Evolutionary conservation across 2,113 vertebrate species (phyloP).

Genomic region (Climacteris rufus): DNA sequence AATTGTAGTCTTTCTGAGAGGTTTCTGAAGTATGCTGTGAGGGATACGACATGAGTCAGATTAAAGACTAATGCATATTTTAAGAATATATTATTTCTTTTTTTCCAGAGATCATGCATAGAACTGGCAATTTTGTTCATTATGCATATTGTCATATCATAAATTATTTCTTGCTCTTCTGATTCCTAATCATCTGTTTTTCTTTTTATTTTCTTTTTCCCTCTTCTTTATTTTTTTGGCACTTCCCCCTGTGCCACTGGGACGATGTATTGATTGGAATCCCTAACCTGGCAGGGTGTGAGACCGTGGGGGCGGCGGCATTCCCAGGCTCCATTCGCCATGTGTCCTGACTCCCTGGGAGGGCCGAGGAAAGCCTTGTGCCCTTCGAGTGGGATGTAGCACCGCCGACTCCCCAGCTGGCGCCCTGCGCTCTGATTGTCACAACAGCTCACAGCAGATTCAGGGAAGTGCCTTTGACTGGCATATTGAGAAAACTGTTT

Average conservation of each 20-base stretch:
- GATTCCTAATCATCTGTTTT: not conserved
- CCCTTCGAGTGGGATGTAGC: not conserved
- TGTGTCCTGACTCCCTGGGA: not conserved
- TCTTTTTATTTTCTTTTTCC: fast-evolving
- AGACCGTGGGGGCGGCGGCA: constrained; percentile 37
- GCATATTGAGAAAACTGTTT: not conserved
- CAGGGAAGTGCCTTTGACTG: constrained; percentile 16
- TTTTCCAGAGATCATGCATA: not conserved
- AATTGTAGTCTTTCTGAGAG: not conserved
- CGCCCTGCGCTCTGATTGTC: not conserved
- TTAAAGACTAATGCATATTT: not conserved
- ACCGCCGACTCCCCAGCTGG: constrained; percentile 30
- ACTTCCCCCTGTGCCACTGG: not conserved
- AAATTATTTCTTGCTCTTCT: not conserved
- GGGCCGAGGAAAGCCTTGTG: not conserved
- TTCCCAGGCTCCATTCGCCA: constrained; percentile 72
- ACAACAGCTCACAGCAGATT: not conserved
- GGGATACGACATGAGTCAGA: not conserved
- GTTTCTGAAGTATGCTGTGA: not conserved
- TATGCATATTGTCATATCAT: not conserved
- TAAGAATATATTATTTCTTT: not conserved
- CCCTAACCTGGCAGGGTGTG: constrained; percentile 59
- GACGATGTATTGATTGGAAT: constrained; percentile 57
- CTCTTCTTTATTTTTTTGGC: too few species aligned
- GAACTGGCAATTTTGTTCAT: not conserved